Evolutionary conservation across 2,888 invertebrate genomes (phyloP), one percentile per base, ranked within the genome.

Genomic region (Tetrapedia diversipes): DNA sequence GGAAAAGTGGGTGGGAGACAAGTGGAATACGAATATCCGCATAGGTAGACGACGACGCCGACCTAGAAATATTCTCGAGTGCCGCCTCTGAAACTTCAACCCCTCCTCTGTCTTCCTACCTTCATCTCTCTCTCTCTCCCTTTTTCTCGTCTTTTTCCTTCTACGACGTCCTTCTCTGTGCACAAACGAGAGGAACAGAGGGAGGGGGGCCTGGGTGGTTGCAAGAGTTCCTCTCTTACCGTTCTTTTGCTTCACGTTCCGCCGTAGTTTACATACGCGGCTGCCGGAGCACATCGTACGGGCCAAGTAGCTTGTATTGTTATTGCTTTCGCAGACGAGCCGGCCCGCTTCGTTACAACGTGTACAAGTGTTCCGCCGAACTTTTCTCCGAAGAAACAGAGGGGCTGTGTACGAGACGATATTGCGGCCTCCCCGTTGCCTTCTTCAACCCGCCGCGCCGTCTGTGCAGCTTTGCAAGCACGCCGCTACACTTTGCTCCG

Each of bases 261-360:
- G 61, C 69, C 74, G 70, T 69, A 74, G 73, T 78, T 79, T 79
- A 79, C 79, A 79, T 79, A 75, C 69, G 75, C 75, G 63, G 61
- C 68, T 54, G 63, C 54, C 57, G 59, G 68, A 69, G 72, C 76
- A 37, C 59, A 67, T 68, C 80, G 72, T 67, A 49, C 68, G 56
- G 71, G 72, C 63, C 69, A 67, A 76, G 70, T 81, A 80, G 78
- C 79, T 75, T 72, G 74, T 82, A 83, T 87, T 83, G 84, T 86
- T 86, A 87, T 87, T 87, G 85, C 84, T 84, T 83, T 81, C 83
- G 82, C 82, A 77, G 71, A 79, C 71, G 77, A 74, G 77, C 29
- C 76, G 80, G 77, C 75, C 75, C 72, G 84, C 75, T 83, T 80
- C 85, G 80, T 84, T 86, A 79, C 81, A 79, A 81, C 74, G 73